Base-by-base conservation (phyloP, 2,888 invertebrate genomes). In the Ichneumon xanthorius region DNA sequence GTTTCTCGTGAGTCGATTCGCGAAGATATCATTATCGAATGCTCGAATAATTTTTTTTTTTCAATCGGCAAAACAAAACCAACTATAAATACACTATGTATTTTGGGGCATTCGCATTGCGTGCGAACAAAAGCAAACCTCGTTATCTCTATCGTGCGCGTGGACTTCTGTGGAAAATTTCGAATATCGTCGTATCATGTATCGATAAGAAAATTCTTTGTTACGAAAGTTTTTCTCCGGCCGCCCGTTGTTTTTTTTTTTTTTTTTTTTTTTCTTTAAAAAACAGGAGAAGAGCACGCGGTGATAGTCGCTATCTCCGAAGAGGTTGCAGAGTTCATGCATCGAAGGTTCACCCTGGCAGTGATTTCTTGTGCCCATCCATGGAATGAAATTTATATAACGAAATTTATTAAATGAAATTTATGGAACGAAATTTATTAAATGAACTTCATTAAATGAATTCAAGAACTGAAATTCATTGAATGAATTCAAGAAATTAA, bases 1-100 rank as follows among this genome's bases (percentile, higher is more conserved):
- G 7, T 48, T 16, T 58, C 45, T 58, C 45, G 58, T 61, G 72
- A 73, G 58, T 73, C 19, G 14, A 58, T 58, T 58, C 58, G 58
- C 58, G 26, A 22, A 5, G 14, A 58, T 26, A 58, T 22, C 11
- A 26, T 26, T 58, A 26, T 19, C 6, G 53, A 53, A 19, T 9
- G 53, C 9, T n/a, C 19, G 7, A 53, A 53, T 26, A 4, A 26
- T 14, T 14, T 26, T 58, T 4, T 58, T 16, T 26, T 58, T 22
- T 22, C 58, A 22, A 26, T 26, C 11, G 40, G 7, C 11, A 40
- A 3, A 11, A 40, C 26, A 40, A 58, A 58, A 11, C 1, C 26
- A 26, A 40, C 11, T 6, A 26, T 14, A 58, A 58, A 58, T 26
- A 11, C 58, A 4, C 26, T 22, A 58, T 53, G n/a, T 19, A 26